phyloP scores from a whole-genome alignment of 2,797 vertebrate species.

The Oreochromis grahami region DNA sequence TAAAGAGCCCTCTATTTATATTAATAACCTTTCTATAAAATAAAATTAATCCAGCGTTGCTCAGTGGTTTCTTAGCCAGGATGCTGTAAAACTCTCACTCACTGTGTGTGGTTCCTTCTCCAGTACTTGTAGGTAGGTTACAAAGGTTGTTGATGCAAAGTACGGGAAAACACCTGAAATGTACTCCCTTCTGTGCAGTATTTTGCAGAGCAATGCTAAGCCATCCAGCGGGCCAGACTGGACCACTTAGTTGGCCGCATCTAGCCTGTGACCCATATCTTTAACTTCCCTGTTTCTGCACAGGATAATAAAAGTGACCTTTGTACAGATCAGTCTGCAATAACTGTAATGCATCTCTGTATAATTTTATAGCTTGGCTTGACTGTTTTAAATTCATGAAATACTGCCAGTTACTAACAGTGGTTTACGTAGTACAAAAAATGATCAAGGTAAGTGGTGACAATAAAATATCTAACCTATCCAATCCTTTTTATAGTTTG shows the following conservation, averaged over 20 bases:
- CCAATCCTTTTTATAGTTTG: background rate
- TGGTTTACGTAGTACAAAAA: background rate
- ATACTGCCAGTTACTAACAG: background rate
- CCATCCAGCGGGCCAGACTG: background rate
- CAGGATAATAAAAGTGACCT: background rate
- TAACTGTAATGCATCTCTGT: background rate
- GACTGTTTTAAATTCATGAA: accelerated
- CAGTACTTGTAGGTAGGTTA: background rate
- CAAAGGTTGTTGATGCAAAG: background rate
- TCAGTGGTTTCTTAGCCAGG: background rate
- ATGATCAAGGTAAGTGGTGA: no score
- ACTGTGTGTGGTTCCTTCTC: background rate
- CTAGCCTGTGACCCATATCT: background rate
- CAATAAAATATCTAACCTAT: accelerated
- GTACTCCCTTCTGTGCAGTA: background rate
- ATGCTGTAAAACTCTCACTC: background rate
- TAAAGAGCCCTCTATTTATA: background rate
- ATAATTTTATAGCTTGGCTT: background rate
- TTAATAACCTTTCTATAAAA: background rate
- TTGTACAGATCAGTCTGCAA: background rate
- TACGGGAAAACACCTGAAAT: background rate
- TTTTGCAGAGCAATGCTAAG: background rate
- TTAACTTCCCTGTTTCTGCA: background rate
- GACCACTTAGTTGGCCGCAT: background rate
- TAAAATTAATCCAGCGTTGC: background rate